phyloP scores from a whole-genome alignment of 2,113 vertebrate species.

The Genyomyrus donnyi region DNA sequence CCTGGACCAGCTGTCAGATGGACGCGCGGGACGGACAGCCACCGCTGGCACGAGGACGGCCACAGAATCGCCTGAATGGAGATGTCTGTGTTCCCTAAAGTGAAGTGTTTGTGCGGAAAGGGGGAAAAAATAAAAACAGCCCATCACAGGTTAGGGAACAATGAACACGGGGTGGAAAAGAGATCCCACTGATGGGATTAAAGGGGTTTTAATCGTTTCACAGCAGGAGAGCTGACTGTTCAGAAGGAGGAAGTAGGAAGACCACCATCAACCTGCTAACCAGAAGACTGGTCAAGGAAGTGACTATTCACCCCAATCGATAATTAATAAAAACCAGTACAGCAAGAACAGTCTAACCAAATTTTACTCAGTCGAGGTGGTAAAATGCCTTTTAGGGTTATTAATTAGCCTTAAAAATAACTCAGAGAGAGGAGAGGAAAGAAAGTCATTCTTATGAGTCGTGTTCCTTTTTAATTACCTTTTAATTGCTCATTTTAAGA shows the following conservation, averaged over 20 bases:
- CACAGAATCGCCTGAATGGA: background rate
- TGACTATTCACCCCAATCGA: background rate
- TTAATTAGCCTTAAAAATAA: background rate
- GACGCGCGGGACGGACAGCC: background rate
- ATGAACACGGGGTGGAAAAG: background rate
- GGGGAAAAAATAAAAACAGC: background rate
- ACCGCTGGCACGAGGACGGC: background rate
- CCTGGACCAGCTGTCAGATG: background rate
- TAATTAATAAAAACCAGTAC: background rate
- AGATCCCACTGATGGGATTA: background rate
- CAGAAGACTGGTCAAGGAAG: background rate
- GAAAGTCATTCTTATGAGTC: background rate
- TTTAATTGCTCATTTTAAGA: background rate
- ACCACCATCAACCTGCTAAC: background rate
- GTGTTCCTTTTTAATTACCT: background rate
- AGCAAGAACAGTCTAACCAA: background rate
- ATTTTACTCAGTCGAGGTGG: background rate
- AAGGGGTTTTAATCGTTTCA: background rate
- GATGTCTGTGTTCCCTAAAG: background rate
- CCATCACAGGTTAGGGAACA: background rate
- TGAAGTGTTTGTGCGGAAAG: background rate
- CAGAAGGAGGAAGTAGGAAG: background rate
- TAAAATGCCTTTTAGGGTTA: background rate
- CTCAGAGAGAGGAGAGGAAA: background rate
- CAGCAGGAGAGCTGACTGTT: background rate